Conservation (phyloP, 2,113 vertebrate species). For the Blennius ocellaris region DNA sequence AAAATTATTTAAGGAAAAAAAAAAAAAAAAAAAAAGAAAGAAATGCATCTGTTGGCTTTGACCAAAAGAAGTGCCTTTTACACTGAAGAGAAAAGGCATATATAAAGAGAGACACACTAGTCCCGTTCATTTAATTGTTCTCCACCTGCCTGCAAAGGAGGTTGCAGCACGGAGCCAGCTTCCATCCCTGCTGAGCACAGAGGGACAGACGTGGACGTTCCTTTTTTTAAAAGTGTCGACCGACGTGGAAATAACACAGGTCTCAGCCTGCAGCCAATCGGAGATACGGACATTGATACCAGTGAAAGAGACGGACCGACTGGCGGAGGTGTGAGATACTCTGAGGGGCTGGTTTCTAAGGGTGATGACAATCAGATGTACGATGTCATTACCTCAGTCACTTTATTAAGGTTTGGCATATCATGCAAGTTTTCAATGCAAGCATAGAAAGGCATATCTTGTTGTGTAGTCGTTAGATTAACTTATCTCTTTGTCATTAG, state of each 20-base stretch:
- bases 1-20: constrained; percentile 24
- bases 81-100: constrained; percentile 88
- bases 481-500: constrained; percentile 56
- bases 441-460: constrained; percentile 80
- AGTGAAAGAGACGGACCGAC: constrained; percentile 66
- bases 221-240: constrained; percentile 45
- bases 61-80: constrained; percentile 95
- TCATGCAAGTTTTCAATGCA: constrained; percentile 88
- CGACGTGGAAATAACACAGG: constrained; percentile 49
- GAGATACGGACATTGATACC: constrained; percentile 51
- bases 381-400: constrained; percentile 92
- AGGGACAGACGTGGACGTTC: constrained; percentile 49
- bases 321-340: constrained; percentile 64
- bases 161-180: constrained; percentile 43
- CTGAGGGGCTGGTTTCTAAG: constrained; percentile 59
- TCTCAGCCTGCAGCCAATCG: constrained; percentile 62
- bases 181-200: constrained; percentile 51
- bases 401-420: constrained; percentile 88
- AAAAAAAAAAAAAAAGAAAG: no score
- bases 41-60: constrained; percentile 85
- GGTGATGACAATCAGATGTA: constrained; percentile 91
- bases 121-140: constrained; percentile 53
- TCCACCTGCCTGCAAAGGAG: constrained; percentile 64
- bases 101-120: constrained; percentile 75
- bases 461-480: constrained; percentile 57